A percentile compares a stretch with the other conserved stretches of the same genome.
phyloP scores from a whole-genome alignment of 2,797 vertebrate species.

The Malurus leucopterus region DNA sequence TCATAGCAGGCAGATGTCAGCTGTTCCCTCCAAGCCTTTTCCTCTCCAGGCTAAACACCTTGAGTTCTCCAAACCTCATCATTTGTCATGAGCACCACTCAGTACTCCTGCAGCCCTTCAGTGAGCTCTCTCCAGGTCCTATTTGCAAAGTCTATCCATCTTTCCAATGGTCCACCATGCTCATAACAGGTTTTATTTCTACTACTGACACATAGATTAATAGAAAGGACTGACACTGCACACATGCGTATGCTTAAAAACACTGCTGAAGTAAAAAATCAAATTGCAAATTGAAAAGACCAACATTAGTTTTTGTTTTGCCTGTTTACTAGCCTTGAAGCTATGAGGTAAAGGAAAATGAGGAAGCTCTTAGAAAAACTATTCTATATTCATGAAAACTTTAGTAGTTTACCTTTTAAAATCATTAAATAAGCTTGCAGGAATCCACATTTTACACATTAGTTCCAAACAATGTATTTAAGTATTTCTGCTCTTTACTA shows the following conservation, averaged over 20 bases:
- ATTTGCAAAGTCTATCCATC: background rate
- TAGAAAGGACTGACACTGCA: background rate
- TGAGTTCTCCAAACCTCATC: background rate
- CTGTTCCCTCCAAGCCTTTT: background rate
- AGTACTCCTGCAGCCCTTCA: background rate
- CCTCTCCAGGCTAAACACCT: background rate
- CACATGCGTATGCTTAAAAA: rapidly evolving
- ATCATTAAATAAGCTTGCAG: background rate
- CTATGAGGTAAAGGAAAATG: background rate
- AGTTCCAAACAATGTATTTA: background rate
- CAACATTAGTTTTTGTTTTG: background rate
- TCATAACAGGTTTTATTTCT: background rate
- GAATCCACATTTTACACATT: background rate
- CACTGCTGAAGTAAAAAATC: background rate
- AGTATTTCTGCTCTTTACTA: background rate
- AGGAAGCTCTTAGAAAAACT: background rate
- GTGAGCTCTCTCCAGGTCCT: background rate
- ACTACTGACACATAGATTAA: background rate
- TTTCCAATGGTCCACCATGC: background rate
- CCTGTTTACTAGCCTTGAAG: background rate
- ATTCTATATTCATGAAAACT: background rate
- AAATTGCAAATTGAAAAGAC: background rate
- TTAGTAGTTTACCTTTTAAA: background rate
- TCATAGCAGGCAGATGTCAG: background rate
- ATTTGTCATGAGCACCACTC: background rate